Base-by-base conservation (phyloP, 2,797 vertebrate genomes). In the Gambelia wislizenii region DNA sequence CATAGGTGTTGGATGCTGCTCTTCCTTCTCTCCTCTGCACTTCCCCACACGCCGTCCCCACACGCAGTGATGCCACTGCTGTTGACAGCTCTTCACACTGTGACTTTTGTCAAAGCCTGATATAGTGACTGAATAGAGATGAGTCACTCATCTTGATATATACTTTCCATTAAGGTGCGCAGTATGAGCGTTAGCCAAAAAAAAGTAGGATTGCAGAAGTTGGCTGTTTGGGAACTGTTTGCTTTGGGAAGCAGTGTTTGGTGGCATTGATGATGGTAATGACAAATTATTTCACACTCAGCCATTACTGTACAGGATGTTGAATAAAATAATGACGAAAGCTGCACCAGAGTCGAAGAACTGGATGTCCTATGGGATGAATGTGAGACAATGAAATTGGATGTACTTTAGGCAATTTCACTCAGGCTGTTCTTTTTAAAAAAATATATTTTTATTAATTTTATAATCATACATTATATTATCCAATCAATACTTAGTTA, bases 101-200 rank as follows among this genome's bases (percentile, higher is more conserved):
- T 42, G 78, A 22, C 74, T 25, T 69, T 44, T 52, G 59, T 80
- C 33, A 59, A 80, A 44, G 47, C 79, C 79, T 90, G 27, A 69
- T 59, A 69, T 0, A 84, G 86, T 77, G 75, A 88, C 61, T 89
- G 87, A 82, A 36, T 82, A 39, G 74, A 39, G 4, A 0, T 64
- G 69, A 90, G 56, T 84, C 61, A 74, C 44, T 72, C 59, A 33
- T 69, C 36, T 85, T 76, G 81, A 49, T 42, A 42, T 64, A 44
- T 54, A 42, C 59, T 90, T 84, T 75, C 18, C 67, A 39, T 77
- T 56, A 36, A 70, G 0, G 0, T 30, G 25, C 44, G 72, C 74
- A 47, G 25, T 42, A 86, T 27, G 2, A n/a, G n/a, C 20, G 18
- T 44, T 72, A 1, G 20, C 80, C 36, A 75, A 83, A 36, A 64